Percentiles rank a stretch among this genome's conserved stretches.
These are phyloP conservation scores for Tarsius wallacei DNA, from an alignment of 2,797 vertebrate species.

Conservation along the genomic window DNA sequence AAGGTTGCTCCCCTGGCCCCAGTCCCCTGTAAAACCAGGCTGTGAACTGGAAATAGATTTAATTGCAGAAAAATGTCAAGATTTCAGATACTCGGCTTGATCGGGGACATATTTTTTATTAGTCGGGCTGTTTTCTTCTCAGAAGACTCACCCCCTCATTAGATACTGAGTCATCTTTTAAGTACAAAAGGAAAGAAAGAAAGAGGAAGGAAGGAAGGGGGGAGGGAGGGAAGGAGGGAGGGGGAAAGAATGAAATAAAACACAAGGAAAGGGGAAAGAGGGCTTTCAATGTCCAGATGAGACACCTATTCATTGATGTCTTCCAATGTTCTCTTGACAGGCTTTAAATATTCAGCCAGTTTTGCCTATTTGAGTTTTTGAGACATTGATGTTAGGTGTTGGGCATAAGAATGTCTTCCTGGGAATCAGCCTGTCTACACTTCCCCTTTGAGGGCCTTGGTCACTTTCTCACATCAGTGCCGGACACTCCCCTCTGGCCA, in stretches of 20 bases:
- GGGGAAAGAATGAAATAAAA: background rate
- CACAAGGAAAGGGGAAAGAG: background rate
- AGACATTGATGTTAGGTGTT: accelerated
- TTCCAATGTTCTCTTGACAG: background rate
- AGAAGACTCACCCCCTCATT: background rate
- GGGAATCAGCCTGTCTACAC: background rate
- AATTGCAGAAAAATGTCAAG: background rate
- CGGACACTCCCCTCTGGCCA: background rate
- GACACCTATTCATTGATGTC: background rate
- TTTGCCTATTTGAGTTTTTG: background rate
- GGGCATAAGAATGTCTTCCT: background rate
- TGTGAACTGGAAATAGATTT: background rate
- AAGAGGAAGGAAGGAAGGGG: background rate
- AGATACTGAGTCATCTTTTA: background rate
- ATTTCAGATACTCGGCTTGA: background rate
- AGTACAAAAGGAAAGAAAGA: background rate
- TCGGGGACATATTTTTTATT: background rate
- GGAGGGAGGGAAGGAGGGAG: background rate
- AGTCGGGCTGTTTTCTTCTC: background rate
- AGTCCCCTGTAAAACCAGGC: background rate
- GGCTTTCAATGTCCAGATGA: background rate
- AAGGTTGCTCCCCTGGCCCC: background rate
- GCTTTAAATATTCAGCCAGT: background rate
- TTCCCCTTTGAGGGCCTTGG: background rate
- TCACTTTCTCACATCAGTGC: background rate